Evolutionary conservation across 92 coral and sea anemone species (phyloP), one percentile per base, ranked within the genome.

Genomic region (Pocillopora meandrina): DNA sequence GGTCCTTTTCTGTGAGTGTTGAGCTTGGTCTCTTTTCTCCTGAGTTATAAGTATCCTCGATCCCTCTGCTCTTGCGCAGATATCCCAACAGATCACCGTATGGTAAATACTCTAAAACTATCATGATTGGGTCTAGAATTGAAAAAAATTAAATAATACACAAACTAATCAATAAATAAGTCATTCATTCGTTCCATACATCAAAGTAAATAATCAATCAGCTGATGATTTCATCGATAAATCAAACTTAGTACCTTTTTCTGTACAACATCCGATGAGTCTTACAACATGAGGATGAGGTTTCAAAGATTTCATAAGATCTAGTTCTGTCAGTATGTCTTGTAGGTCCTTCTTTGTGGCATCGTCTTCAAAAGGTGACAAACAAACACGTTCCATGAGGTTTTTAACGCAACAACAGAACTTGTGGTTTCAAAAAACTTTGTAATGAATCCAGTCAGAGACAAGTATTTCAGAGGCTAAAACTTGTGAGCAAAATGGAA

Each of bases 21-120:
- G 89, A 83, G 3, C 82, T 83, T 35, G 95, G 93, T 26, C 79
- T 82, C 11, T 74, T 85, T 47, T 92, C 95, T 12, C 95, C 93
- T 5, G 95, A 67, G 57, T 87, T 71, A 65, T 90, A 87, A 18
- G 57, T 33, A 86, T 92, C 95, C 52, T 88, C 72, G 49, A 81
- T 84, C 1, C 95, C 93, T 42, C 95, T 85, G 56, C 93, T 89
- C 56, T 85, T 85, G 35, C 95, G 85, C 47, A 92, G 88, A 61
- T 87, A 92, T 16, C 93, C 95, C 31, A 92, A 86, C 18, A 92
- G 67, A 75, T 92, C 95, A 18, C 95, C 95, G 16, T 88, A 90
- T 0, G 93, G 91, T 4, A 92, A 78, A 62, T 92, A 90, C 80
- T 89, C 92, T 36, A 71, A 18, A 14, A 86, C 76, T 33, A 61